Evolutionary conservation across 1,140 invertebrate species (phyloP).

Genomic region (Trichomalopsis sarcophagae): DNA sequence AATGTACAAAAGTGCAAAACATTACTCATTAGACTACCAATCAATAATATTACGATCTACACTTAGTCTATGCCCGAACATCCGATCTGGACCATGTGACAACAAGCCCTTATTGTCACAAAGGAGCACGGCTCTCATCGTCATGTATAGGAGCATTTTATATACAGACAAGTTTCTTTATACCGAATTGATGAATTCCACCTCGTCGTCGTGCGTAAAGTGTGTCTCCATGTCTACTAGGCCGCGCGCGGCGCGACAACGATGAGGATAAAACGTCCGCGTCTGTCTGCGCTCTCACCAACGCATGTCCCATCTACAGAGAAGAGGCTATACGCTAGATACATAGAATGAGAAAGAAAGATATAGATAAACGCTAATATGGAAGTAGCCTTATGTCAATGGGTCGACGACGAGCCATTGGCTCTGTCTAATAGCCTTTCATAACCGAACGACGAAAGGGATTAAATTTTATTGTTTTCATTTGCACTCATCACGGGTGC

Average conservation of each 20-base stretch:
- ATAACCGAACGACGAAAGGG: neutral
- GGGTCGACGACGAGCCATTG: neutral
- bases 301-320: neutral
- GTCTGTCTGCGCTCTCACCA: conserved; percentile 2
- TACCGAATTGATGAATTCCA: neutral
- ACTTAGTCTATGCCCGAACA: no score
- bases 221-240: neutral
- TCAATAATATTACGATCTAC: no score
- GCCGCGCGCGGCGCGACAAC: neutral
- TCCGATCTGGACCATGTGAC: no score
- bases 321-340: neutral
- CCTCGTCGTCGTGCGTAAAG: conserved; percentile 10
- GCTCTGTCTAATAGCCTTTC: neutral
- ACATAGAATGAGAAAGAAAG: neutral
- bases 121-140: no score
- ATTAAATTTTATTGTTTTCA: neutral
- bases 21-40: no score
- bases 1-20: no score
- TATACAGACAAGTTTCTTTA: neutral
- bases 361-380: neutral
- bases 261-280: neutral
- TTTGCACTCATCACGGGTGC: neutral
- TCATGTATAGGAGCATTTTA: no score
- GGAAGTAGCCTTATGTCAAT: conserved; percentile 6
- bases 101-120: no score